Evolutionary conservation across 2,113 vertebrate genomes (phyloP).

Genomic region (Philantomba maxwellii): DNA sequence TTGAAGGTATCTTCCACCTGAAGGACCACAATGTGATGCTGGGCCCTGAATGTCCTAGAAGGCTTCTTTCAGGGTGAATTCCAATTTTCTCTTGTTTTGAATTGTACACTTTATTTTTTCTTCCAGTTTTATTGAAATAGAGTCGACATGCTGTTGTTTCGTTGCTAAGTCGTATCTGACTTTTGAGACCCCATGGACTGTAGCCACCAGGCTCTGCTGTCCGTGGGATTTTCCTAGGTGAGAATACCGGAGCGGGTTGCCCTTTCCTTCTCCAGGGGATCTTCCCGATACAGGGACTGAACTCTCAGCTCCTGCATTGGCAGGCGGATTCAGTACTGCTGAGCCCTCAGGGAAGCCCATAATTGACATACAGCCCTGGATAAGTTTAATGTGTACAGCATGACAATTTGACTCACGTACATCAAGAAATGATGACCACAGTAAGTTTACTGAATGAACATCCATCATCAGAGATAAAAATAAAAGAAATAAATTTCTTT

Average conservation of each 20-base stretch:
- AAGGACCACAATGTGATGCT: background rate
- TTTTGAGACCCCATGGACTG: fast-evolving
- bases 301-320: background rate
- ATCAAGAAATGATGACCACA: background rate
- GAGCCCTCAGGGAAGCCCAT: background rate
- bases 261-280: background rate
- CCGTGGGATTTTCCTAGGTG: background rate
- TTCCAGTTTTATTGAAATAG: background rate
- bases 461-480: background rate
- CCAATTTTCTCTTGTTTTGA: background rate
- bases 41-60: background rate
- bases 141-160: background rate
- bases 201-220: background rate
- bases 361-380: background rate
- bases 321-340: background rate
- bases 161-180: background rate
- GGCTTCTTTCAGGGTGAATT: background rate
- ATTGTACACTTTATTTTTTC: background rate
- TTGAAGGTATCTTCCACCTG: background rate
- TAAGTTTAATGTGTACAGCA: background rate
- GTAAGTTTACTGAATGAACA: background rate
- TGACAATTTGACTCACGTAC: fast-evolving
- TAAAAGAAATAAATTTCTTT: background rate
- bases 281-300: background rate
- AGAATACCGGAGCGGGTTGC: background rate